phyloP scores from a whole-genome alignment of 1,140 invertebrate genomes.

The Bombus superbus region DNA sequence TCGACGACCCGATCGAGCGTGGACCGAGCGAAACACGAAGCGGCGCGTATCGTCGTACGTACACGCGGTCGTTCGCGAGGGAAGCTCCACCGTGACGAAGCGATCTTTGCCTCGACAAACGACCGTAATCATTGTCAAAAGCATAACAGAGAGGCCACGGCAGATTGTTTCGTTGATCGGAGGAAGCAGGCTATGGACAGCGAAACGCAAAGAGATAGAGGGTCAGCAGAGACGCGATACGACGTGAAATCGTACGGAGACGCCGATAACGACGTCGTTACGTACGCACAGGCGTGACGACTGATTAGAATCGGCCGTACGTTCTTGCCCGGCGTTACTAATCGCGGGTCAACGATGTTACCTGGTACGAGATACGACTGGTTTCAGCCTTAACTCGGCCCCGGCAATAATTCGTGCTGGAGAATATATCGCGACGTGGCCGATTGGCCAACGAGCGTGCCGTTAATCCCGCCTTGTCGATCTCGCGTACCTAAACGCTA shows the following conservation, averaged over 20 bases:
- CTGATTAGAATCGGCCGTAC: slow-evolving; percentile 68
- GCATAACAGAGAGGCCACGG: slow-evolving; percentile 49
- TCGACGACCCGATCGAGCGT: background rate
- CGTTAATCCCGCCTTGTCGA: slow-evolving; percentile 44
- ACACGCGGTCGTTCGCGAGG: slow-evolving; percentile 6
- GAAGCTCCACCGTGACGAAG: slow-evolving; percentile 45
- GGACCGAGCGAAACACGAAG: background rate
- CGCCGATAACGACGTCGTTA: slow-evolving; percentile 69
- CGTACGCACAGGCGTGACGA: slow-evolving; percentile 65
- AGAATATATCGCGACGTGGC: slow-evolving; percentile 47
- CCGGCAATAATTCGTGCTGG: slow-evolving; percentile 37
- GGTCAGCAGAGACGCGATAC: slow-evolving; percentile 21
- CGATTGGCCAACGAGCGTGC: slow-evolving; percentile 24
- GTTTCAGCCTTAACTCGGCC: slow-evolving; percentile 33
- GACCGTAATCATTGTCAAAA: slow-evolving; percentile 60
- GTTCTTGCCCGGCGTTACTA: slow-evolving; percentile 64
- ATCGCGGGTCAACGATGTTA: slow-evolving; percentile 68
- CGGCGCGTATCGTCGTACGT: background rate
- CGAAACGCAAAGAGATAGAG: slow-evolving; percentile 3
- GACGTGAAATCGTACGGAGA: slow-evolving; percentile 51
- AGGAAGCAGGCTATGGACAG: background rate
- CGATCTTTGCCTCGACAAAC: slow-evolving; percentile 61
- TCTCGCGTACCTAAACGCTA: background rate
- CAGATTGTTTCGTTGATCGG: background rate
- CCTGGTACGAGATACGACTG: slow-evolving; percentile 46